These are phyloP conservation scores for Trichogramma pretiosum DNA, from an alignment of 1,140 invertebrate species.

Conservation along the genomic window DNA sequence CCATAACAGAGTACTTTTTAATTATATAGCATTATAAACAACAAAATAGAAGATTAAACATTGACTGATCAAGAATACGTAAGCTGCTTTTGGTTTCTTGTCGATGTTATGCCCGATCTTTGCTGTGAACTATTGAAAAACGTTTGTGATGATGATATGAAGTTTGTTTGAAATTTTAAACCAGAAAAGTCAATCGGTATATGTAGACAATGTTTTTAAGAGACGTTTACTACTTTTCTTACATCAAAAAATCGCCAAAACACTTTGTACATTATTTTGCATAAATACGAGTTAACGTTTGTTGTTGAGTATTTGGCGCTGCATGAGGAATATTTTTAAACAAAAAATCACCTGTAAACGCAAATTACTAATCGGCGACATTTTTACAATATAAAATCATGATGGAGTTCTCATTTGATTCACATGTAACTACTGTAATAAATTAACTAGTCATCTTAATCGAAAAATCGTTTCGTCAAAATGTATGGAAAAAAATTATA, in stretches of 20 bases:
- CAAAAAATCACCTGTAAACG: not conserved
- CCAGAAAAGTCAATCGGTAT: conserved; percentile 8
- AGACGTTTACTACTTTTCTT: not conserved
- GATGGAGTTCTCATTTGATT: conserved; percentile 4
- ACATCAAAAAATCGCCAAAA: not conserved
- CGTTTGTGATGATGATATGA: conserved; percentile 2
- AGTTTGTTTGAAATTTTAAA: conserved; percentile 7
- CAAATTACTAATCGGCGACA: too few species aligned
- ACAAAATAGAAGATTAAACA: too few species aligned
- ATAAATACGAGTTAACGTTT: conserved; percentile 2
- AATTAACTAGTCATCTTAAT: conserved; percentile 14
- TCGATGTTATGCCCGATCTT: too few species aligned
- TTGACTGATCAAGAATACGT: too few species aligned
- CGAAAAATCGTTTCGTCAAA: conserved; percentile 1
- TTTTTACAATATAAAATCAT: conserved; percentile 11
- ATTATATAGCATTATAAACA: too few species aligned
- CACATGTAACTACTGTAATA: conserved; percentile 4
- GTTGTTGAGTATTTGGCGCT: conserved; percentile 5
- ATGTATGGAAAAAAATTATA: conserved; percentile 5
- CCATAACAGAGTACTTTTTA: too few species aligned
- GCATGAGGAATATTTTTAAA: conserved; percentile 14
- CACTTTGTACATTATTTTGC: conserved; percentile 9
- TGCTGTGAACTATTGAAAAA: conserved; percentile 4
- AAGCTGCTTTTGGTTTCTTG: too few species aligned
- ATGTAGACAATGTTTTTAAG: conserved; percentile 7